Evolutionary conservation across 2,888 invertebrate genomes (phyloP).

Genomic region (Scaptodrosophila latifasciaeformis): DNA sequence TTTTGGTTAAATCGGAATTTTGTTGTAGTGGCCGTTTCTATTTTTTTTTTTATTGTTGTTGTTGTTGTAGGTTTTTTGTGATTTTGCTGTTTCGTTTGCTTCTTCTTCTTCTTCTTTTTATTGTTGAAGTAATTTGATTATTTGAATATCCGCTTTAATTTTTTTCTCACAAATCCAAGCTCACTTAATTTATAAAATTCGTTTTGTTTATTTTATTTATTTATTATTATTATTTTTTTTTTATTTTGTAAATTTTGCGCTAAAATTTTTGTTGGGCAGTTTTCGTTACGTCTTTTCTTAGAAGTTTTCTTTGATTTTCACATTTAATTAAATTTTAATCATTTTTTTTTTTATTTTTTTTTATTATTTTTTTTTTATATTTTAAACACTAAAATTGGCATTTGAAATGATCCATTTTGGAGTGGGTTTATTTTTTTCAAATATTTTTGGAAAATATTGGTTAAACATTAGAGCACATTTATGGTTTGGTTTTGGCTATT

Average conservation of each 20-base stretch:
- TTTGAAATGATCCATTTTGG: too few relatives aligned
- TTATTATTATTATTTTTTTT: background rate
- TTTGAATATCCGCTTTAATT: background rate
- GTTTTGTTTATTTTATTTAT: background rate
- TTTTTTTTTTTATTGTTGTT: constrained; percentile 4
- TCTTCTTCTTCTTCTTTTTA: background rate
- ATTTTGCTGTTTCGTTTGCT: background rate
- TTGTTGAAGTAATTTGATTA: background rate
- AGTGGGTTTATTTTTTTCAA: too few relatives aligned
- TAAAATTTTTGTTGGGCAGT: background rate
- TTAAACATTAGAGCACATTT: too few relatives aligned
- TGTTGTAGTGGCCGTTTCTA: background rate
- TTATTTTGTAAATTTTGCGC: background rate
- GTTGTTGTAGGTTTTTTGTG: constrained; percentile 1
- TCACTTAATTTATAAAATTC: constrained; percentile 1
- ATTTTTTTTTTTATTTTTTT: background rate
- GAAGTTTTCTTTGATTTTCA: too few relatives aligned
- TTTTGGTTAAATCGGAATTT: constrained; percentile 6
- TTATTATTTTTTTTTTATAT: background rate
- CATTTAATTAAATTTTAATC: background rate
- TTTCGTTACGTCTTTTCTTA: background rate
- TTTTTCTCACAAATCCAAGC: constrained; percentile 8
- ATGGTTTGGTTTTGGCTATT: background rate
- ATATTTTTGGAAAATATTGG: too few relatives aligned
- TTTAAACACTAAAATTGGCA: background rate